Percentiles rank a stretch among this genome's conserved stretches.
Evolutionary conservation across 2,113 vertebrate species (phyloP).

Genomic region (Notothenia rossii): DNA sequence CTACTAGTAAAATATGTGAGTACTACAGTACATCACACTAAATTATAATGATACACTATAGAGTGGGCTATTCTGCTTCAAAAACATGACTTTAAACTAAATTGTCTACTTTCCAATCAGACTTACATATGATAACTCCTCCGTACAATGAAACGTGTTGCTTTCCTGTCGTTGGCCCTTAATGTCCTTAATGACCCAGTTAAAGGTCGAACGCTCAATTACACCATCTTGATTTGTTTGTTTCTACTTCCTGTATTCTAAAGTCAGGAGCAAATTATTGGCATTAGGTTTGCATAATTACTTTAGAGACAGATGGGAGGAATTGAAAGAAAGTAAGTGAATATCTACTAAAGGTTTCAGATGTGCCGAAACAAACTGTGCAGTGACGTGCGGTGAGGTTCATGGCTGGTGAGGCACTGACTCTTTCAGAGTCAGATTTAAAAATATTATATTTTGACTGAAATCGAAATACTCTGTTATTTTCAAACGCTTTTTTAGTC

Average conservation of each 20-base stretch:
- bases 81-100: too few species aligned
- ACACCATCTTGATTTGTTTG: slow-evolving; percentile 30
- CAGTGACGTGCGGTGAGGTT: too few species aligned
- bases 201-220: slow-evolving; percentile 29
- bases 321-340: slow-evolving; percentile 1
- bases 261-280: slow-evolving; percentile 8
- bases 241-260: not conserved
- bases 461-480: too few species aligned
- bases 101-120: not conserved
- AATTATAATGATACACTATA: too few species aligned
- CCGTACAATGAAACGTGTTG: not conserved
- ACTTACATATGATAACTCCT: not conserved
- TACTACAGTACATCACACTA: too few species aligned
- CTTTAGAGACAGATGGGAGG: not conserved
- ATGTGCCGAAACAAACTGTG: not conserved
- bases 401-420: too few species aligned
- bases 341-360: not conserved
- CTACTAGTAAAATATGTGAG: too few species aligned
- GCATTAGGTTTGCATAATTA: slow-evolving; percentile 33
- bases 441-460: too few species aligned
- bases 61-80: too few species aligned
- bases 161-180: not conserved
- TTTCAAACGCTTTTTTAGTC: too few species aligned
- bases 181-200: not conserved
- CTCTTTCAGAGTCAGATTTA: too few species aligned